phyloP scores from a whole-genome alignment of 1,140 invertebrate genomes.

The Babylonia areolata region DNA sequence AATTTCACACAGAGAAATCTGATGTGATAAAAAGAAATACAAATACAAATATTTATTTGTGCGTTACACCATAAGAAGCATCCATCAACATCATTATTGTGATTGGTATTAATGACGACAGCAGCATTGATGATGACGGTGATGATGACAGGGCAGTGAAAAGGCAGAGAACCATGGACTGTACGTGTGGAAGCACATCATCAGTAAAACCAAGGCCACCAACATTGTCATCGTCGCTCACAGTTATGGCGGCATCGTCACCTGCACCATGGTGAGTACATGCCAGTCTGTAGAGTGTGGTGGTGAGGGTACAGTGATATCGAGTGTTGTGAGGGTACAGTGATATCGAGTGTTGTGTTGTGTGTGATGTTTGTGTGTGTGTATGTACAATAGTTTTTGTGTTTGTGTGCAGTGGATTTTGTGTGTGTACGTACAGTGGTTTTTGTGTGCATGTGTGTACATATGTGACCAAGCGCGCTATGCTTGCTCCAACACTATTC shows the following conservation, averaged over 20 bases:
- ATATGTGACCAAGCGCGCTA: no score
- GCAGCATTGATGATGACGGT: no score
- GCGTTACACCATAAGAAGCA: no score
- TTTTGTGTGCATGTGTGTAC: no score
- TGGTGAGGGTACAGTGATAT: not conserved
- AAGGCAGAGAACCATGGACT: conserved; percentile 80
- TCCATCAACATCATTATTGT: no score
- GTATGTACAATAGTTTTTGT: no score
- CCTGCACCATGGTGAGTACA: conserved; percentile 80
- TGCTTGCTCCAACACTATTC: no score
- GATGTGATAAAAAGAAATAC: no score
- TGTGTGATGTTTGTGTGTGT: no score
- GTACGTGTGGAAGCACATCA: conserved; percentile 84
- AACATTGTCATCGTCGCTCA: conserved; percentile 85
- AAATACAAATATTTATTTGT: no score
- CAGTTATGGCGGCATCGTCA: conserved; percentile 84
- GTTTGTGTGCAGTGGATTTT: not conserved
- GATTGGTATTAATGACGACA: no score
- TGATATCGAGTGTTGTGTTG: not conserved
- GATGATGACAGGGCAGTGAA: conserved; percentile 74
- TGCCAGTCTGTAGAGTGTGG: not conserved
- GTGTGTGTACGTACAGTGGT: not conserved
- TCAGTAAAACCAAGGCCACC: conserved; percentile 79
- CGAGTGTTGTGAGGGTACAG: not conserved
- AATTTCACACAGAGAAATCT: no score